Base-by-base conservation (phyloP, 2,113 vertebrate genomes). In the Clinocottus analis region DNA sequence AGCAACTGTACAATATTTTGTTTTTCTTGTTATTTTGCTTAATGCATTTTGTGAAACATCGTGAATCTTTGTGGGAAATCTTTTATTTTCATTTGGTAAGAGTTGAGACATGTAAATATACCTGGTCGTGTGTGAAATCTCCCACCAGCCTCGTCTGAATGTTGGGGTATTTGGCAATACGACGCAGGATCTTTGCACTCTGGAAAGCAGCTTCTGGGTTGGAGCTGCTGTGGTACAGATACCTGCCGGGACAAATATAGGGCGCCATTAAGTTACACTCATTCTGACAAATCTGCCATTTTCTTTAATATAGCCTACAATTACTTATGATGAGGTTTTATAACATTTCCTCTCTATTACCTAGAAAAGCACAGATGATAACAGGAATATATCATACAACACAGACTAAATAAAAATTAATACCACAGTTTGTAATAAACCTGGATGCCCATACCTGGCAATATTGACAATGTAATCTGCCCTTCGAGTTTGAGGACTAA, bases 81-180 rank as follows among this genome's bases (percentile, higher is more conserved):
- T 10, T 23, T 47, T 47, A 19, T 51, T 47, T 12, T 25, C n/a
- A 21, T 41, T 12, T n/a, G 0, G 0, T 31, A 13, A 60, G 11
- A 21, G 3, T n/a, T 37, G 5, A 77, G 25, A 76, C 5, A 25
- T 45, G n/a, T 58, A 49, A 91, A 98, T 60, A 49, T 91, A 98
- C 98, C 95, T 97, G 96, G 87, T 99, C 97, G 56, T 98, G 96
- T 14, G 96, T 99, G 85, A 99, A 99, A 90, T 99, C 98, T 88
- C 97, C 97, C 86, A 99, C 97, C 73, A 99, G 90, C 84, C 98
- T 95, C 25, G 90, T 90, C 89, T 99, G 98, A 85, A 99, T 98
- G 85, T 99, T 99, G 49, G 97, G 96, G 87, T 98, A 98, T 80
- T 91, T 96, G 75, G 97, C 95, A 41, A 99, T 98, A 80, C 94